A percentile compares a stretch with the other conserved stretches of the same genome.
Conservation (phyloP, 2,888 invertebrate genomes). For the Cybosia mesomella region DNA sequence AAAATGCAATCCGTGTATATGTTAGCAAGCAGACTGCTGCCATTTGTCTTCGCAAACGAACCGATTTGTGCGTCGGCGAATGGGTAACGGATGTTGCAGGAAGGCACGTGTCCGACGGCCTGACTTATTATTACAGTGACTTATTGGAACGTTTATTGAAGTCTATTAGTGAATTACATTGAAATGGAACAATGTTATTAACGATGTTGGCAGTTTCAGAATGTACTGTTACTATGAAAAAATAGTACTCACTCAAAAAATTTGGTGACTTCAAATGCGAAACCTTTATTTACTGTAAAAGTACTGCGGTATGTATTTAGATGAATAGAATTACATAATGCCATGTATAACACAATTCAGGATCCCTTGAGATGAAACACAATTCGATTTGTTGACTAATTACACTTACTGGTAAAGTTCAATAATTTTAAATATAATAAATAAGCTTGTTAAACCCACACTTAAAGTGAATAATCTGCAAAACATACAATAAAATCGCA, state of each 20-base stretch:
- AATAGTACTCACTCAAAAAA: neutral
- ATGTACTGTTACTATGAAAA: neutral
- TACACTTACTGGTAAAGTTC: too few species aligned
- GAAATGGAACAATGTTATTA: constrained; percentile 51
- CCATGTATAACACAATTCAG: too few species aligned
- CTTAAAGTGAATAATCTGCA: constrained; percentile 19
- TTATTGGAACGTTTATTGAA: constrained; percentile 74
- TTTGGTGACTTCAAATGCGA: neutral
- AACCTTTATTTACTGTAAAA: too few species aligned
- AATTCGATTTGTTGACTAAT: too few species aligned
- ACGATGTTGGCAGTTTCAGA: constrained; percentile 13
- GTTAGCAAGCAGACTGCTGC: constrained; percentile 70
- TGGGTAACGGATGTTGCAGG: constrained; percentile 81
- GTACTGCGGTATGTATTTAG: too few species aligned
- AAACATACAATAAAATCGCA: constrained; percentile 46
- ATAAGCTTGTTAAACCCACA: neutral
- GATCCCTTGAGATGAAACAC: too few species aligned
- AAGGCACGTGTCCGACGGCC: constrained; percentile 72
- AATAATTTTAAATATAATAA: too few species aligned
- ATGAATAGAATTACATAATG: too few species aligned
- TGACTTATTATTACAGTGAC: constrained; percentile 76
- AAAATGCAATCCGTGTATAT: constrained; percentile 75
- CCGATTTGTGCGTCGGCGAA: constrained; percentile 84
- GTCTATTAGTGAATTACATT: constrained; percentile 73
- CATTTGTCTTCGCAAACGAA: constrained; percentile 86